Evolutionary conservation across 2,888 invertebrate species (phyloP).

Genomic region (Ganaspis brasiliensis): DNA sequence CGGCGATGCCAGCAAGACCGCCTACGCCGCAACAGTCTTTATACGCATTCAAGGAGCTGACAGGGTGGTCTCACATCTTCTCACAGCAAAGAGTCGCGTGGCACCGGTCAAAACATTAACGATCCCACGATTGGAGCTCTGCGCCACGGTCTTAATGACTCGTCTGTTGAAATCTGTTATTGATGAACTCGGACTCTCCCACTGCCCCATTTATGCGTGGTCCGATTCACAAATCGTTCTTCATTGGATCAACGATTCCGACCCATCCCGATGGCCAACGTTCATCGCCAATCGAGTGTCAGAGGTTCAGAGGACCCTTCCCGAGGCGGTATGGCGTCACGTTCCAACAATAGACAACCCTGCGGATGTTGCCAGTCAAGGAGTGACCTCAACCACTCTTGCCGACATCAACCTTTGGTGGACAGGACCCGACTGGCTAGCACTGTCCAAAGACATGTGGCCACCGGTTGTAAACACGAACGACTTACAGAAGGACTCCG

Average conservation of each 20-base stretch:
- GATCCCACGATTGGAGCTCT: not conserved
- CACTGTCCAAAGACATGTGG: not conserved
- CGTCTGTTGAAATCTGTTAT: not conserved
- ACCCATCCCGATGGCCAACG: not conserved
- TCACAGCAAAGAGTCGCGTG: not conserved
- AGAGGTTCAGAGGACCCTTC: too few relatives aligned
- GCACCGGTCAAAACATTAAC: not conserved
- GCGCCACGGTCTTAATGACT: not conserved
- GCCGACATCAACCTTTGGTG: not conserved
- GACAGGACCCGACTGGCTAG: not conserved
- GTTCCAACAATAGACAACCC: not conserved
- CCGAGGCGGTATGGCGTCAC: too few relatives aligned
- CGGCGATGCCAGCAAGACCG: not conserved
- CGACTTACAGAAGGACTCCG: too few relatives aligned
- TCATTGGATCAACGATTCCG: not conserved
- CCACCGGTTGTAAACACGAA: too few relatives aligned
- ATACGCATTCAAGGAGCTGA: not conserved
- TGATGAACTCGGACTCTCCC: too few relatives aligned
- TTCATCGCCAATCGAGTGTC: too few relatives aligned
- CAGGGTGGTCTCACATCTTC: not conserved
- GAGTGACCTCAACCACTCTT: too few relatives aligned
- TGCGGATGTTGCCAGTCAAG: too few relatives aligned
- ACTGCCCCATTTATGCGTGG: too few relatives aligned
- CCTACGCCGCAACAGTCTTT: not conserved
- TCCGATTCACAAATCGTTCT: too few relatives aligned